Conservation (phyloP, 2,113 vertebrate genomes). For the Pelecanus crispus region DNA sequence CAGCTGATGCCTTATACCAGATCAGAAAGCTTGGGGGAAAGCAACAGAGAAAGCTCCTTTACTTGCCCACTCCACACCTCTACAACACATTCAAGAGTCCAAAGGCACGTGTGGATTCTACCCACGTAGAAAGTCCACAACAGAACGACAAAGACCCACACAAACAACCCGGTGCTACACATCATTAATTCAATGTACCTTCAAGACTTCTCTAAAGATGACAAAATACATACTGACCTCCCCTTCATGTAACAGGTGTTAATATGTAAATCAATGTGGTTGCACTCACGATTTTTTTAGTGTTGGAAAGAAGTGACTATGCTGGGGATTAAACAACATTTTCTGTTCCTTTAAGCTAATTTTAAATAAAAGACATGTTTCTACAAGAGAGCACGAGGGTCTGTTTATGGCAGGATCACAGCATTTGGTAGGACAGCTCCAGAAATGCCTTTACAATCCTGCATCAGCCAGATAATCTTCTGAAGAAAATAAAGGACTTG, state of each 20-base stretch:
- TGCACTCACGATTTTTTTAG: not conserved
- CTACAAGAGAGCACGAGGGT: fast-evolving
- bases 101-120: not conserved
- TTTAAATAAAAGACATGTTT: not conserved
- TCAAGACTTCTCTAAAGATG: not conserved
- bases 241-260: not conserved
- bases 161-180: not conserved
- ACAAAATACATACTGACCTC: not conserved
- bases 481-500: not conserved
- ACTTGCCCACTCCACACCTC: not conserved
- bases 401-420: not conserved
- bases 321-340: not conserved
- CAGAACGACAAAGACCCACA: not conserved
- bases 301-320: not conserved
- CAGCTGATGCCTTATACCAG: not conserved
- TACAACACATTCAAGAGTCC: not conserved
- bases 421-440: not conserved
- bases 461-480: not conserved
- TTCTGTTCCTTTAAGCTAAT: not conserved
- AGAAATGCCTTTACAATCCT: not conserved
- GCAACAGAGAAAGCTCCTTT: not conserved
- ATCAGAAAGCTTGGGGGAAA: not conserved
- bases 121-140: fast-evolving
- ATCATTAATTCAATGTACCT: not conserved
- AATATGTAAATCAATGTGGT: not conserved